These are phyloP conservation scores for Andrena bicolor DNA, from an alignment of 2,888 invertebrate genomes.

Conservation along the genomic window DNA sequence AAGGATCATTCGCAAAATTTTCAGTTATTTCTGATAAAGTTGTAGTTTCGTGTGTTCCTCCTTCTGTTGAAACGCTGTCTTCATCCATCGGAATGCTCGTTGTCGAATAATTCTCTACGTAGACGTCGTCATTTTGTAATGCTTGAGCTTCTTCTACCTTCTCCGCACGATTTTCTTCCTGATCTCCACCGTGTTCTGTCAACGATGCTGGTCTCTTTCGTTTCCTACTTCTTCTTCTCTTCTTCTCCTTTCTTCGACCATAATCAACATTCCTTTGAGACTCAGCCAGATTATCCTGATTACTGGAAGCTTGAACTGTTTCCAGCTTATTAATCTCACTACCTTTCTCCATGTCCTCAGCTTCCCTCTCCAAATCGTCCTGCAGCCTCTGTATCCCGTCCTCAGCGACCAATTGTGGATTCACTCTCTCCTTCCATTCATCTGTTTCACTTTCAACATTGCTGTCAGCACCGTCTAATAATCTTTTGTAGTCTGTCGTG, in stretches of 20 bases:
- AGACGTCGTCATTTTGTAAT: not conserved
- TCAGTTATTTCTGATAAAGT: not conserved
- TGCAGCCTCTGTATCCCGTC: conserved; percentile 75
- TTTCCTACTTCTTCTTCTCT: not conserved
- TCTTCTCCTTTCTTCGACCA: not conserved
- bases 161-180: not conserved
- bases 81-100: not conserved
- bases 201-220: not conserved
- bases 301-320: not conserved
- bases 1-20: not conserved
- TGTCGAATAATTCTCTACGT: not conserved
- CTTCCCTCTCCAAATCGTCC: conserved; percentile 74
- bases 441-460: conserved; percentile 73
- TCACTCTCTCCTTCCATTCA: conserved; percentile 75
- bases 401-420: conserved; percentile 73
- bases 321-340: conserved; percentile 58
- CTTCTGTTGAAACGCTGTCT: not conserved
- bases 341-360: conserved; percentile 66
- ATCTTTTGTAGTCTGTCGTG: not conserved
- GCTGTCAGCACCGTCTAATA: not conserved
- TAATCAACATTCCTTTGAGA: conserved; percentile 6
- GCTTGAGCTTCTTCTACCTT: not conserved
- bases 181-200: not conserved
- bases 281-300: not conserved
- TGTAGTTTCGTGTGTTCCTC: not conserved